Base-by-base conservation (phyloP, 2,797 vertebrate species). In the Esox masquinongy region DNA sequence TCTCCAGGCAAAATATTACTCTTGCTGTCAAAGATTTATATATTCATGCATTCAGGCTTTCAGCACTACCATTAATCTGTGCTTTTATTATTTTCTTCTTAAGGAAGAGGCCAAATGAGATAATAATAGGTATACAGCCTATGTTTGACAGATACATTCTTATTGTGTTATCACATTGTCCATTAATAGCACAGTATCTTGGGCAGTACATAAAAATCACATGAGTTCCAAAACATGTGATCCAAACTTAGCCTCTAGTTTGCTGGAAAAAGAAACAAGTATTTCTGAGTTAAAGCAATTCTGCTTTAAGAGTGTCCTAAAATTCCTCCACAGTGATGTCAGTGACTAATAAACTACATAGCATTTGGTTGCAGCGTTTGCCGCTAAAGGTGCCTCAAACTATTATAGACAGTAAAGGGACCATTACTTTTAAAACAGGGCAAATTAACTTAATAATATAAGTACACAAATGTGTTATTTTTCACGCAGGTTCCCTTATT, bases 21-120 rank as follows among this genome's bases (percentile, higher is more conserved):
- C 68, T 74, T 47, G 64, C 77, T 68, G 77, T 81, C 76, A 79
- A 75, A 39, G 59, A 82, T 80, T 79, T 70, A 82, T 81, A 59
- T 72, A 79, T 81, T 75, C 59, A 82, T 79, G 59, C 74, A 79
- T 82, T 69, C 53, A 77, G 51, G 77, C 79, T 78, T 71, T 77
- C 75, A 81, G 77, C 84, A 70, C 19, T 43, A 64, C 74, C 77
- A 74, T 83, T 84, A 82, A 83, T 84, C 53, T 76, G 22, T 70
- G 15, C 67, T 63, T 74, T 68, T 74, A 36, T 69, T 79, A 74
- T 81, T 77, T 76, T 80, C 77, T 66, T 29, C 76, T 76, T 75
- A 47, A 64, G 77, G 74, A 74, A 31, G n/a, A 24, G 29, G 50
- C 68, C 14, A 56, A 75, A 61, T 31, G 49, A 70, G 36, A 51